Percentiles rank a stretch among this genome's conserved stretches.
Conservation (phyloP, 2,888 invertebrate genomes). For the Masnerella sp. region DNA sequence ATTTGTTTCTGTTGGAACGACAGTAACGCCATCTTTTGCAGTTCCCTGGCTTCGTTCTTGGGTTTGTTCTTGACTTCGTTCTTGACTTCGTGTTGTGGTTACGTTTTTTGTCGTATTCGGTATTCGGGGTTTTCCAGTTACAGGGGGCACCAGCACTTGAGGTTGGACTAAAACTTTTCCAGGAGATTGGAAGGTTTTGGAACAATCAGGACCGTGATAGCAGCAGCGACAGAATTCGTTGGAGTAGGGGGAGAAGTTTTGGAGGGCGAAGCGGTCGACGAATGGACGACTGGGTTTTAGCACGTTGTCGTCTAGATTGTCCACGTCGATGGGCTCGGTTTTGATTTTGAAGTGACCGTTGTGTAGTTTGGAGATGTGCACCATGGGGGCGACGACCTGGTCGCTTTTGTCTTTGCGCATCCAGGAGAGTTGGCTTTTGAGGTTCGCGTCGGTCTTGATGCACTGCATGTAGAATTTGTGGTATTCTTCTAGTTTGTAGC, state of each 20-base stretch:
- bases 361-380: slow-evolving; percentile 72
- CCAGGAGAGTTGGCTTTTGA: slow-evolving; percentile 74
- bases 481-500: slow-evolving; percentile 74
- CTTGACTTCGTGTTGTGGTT: no score
- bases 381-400: slow-evolving; percentile 70
- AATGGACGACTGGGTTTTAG: slow-evolving; percentile 21
- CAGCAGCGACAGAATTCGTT: slow-evolving; percentile 30
- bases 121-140: no score
- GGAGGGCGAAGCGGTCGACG: slow-evolving; percentile 9
- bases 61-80: no score
- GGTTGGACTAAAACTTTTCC: slow-evolving; percentile 6
- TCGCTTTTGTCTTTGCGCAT: slow-evolving; percentile 69
- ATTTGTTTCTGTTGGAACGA: no score
- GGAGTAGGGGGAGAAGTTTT: slow-evolving; percentile 20
- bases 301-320: slow-evolving; percentile 28
- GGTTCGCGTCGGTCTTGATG: slow-evolving; percentile 69
- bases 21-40: no score
- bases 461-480: slow-evolving; percentile 73
- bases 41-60: no score
- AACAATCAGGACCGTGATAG: slow-evolving; percentile 13
- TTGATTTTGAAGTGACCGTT: slow-evolving; percentile 72
- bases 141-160: slow-evolving; percentile 13
- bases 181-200: background rate
- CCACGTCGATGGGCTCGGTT: slow-evolving; percentile 66
- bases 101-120: no score